These are phyloP conservation scores for Rhyacophila evoluta DNA, from an alignment of 2,888 invertebrate genomes.

Conservation along the genomic window DNA sequence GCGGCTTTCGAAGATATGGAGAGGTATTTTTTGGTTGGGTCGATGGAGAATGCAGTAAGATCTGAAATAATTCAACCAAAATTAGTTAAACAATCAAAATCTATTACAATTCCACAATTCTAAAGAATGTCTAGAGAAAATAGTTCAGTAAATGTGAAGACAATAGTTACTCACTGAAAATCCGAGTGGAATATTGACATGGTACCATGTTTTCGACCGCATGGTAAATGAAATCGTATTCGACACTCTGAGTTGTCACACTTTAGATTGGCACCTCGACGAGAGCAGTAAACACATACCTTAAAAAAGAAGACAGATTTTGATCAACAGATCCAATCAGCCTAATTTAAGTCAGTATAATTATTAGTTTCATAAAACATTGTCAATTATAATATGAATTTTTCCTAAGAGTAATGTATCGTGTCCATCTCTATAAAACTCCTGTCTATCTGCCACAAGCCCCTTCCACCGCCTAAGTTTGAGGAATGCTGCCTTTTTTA, in stretches of 20 bases:
- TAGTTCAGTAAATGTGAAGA: constrained; percentile 56
- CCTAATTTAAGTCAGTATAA: too few species aligned
- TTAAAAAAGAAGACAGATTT: constrained; percentile 61
- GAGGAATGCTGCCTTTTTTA: too few species aligned
- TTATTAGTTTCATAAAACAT: too few species aligned
- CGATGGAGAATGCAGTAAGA: constrained; percentile 76
- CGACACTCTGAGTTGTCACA: constrained; percentile 76
- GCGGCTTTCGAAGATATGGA: constrained; percentile 60
- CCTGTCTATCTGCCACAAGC: too few species aligned
- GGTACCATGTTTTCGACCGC: constrained; percentile 75
- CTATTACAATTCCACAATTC: too few species aligned
- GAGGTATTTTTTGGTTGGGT: constrained; percentile 66
- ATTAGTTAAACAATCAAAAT: too few species aligned
- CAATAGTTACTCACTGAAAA: constrained; percentile 65
- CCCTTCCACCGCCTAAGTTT: too few species aligned
- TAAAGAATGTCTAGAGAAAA: neutral
- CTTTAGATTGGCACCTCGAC: constrained; percentile 77
- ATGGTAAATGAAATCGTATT: constrained; percentile 80
- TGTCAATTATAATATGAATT: too few species aligned
- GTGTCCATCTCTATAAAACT: neutral
- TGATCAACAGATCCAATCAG: neutral
- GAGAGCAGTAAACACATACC: constrained; percentile 78
- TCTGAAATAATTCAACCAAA: constrained; percentile 60
- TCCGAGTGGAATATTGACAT: constrained; percentile 75
- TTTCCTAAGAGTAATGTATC: too few species aligned